Conservation (phyloP, 30 jellyfish, hydroid and myxozoan genomes). For the Sanderia malayensis region DNA sequence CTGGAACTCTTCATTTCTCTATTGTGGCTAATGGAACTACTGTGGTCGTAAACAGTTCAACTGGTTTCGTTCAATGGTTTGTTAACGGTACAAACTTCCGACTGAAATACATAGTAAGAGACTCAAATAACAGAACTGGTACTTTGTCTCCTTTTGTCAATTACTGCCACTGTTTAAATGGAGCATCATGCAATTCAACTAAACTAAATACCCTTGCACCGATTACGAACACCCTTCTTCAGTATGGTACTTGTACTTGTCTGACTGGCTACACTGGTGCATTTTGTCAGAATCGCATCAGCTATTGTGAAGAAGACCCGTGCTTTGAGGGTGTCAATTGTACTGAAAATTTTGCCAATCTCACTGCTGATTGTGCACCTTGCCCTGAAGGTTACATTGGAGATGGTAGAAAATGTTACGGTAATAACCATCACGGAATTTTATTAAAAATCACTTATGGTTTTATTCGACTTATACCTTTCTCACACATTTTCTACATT, state of each 20-base stretch:
- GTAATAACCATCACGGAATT: slow-evolving; percentile 7
- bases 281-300: slow-evolving; percentile 31
- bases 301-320: slow-evolving; percentile 44
- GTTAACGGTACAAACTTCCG: slow-evolving; percentile 48
- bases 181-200: slow-evolving; percentile 45
- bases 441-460: too few relatives aligned
- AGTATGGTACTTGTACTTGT: slow-evolving; percentile 41
- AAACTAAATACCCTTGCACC: background rate
- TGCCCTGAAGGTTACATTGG: slow-evolving; percentile 62
- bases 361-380: slow-evolving; percentile 41
- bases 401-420: slow-evolving; percentile 70
- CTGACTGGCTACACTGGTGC: slow-evolving; percentile 48
- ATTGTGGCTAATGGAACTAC: slow-evolving; percentile 42
- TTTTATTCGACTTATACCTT: too few relatives aligned
- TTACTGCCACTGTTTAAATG: slow-evolving; percentile 62
- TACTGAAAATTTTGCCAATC: slow-evolving; percentile 21
- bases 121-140: slow-evolving; percentile 16
- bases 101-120: slow-evolving; percentile 23
- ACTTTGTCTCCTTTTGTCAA: slow-evolving; percentile 40
- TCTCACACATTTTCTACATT: too few relatives aligned
- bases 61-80: slow-evolving; percentile 38
- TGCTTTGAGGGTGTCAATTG: slow-evolving; percentile 64
- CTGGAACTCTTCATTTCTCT: slow-evolving; percentile 20
- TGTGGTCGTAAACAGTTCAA: slow-evolving; percentile 26
- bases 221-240: slow-evolving; percentile 13